Conservation (phyloP, 2,888 invertebrate species). For the Amphipyra berbera region DNA sequence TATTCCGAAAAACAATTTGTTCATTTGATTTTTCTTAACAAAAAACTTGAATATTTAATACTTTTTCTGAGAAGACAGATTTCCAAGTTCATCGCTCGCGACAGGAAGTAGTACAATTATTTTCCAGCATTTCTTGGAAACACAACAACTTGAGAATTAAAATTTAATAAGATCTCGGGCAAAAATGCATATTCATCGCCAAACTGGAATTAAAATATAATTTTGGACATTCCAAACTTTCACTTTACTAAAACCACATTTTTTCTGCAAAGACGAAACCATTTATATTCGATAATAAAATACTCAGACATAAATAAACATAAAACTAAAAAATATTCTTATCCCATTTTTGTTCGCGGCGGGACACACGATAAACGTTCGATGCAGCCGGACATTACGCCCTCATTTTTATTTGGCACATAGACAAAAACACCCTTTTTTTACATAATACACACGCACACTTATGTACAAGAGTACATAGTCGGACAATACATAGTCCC, state of each 20-base stretch:
- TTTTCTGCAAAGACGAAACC: not conserved
- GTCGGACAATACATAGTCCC: conserved; percentile 73
- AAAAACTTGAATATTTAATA: no score
- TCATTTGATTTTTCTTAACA: no score
- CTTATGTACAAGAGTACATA: conserved; percentile 61
- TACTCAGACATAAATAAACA: conserved; percentile 11
- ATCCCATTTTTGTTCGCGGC: conserved; percentile 60
- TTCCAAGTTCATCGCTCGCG: no score
- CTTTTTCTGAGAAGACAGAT: no score
- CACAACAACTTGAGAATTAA: not conserved
- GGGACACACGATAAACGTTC: conserved; percentile 81
- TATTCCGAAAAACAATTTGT: not conserved
- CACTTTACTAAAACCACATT: not conserved
- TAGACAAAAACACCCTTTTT: conserved; percentile 89
- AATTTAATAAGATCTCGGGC: not conserved
- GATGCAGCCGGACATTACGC: conserved; percentile 86
- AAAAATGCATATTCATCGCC: not conserved
- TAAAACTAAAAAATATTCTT: conserved; percentile 60
- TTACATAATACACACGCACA: conserved; percentile 79
- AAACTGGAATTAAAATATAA: not conserved
- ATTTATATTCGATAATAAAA: not conserved
- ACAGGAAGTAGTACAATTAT: no score
- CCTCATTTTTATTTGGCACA: conserved; percentile 90
- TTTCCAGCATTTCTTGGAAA: not conserved
- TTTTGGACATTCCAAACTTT: not conserved